Evolutionary conservation across 2,888 invertebrate genomes (phyloP), one percentile per base, ranked within the genome.

Genomic region (Unio pictorum): DNA sequence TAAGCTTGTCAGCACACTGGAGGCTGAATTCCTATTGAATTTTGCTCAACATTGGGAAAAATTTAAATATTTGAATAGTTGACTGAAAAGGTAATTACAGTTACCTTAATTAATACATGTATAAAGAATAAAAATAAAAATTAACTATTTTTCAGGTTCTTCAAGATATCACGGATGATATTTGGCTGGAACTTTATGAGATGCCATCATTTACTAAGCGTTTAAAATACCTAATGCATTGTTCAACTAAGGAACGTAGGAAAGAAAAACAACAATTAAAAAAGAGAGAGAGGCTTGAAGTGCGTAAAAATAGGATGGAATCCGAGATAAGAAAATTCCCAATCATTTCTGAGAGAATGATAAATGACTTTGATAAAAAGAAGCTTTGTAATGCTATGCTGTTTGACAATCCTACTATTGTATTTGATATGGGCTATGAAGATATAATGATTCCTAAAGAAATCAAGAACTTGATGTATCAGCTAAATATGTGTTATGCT

Each of bases 371-470:
- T 59, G 8, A 59, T 18, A 59, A 59, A 23, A 23, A n/a, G 59
- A 59, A 59, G 59, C n/a, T 59, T n/a, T 11, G n/a, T 17, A n/a
- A 59, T 26, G n/a, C 59, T 11, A 59, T 59, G 59, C 23, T 59
- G n/a, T 17, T 11, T 18, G 20, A 45, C 45, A 45, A 4, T 23
- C 59, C 59, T 23, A n/a, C n/a, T 17, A 23, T 59, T n/a, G 59
- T 59, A 26, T 23, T 59, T 26, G 59, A 59, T 26, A 23, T n/a
- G n/a, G 59, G 26, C 11, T 59, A 59, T 59, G 59, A 59, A 26
- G 59, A 59, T n/a, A n/a, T 23, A 11, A 59, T 59, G 59, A 59
- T 23, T 8, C 8, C 59, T 59, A 59, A 59, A 59, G n/a, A 26
- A 23, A 59, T 59, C 59, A 23, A n/a, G n/a, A 23, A 11, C 18